These are phyloP conservation scores for Galerucella nymphaeae DNA, from an alignment of 2,888 invertebrate species.

Conservation along the genomic window DNA sequence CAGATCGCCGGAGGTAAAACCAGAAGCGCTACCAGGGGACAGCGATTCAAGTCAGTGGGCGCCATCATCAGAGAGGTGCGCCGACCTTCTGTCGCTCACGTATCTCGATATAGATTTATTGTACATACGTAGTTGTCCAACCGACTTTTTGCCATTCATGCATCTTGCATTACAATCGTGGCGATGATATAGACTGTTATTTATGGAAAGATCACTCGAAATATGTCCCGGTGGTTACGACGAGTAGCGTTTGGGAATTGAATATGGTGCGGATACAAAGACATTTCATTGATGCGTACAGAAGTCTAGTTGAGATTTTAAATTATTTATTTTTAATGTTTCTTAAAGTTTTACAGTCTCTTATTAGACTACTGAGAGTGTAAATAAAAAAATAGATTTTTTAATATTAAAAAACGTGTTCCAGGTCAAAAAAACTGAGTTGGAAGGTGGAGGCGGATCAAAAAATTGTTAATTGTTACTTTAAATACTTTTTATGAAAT, in stretches of 20 bases:
- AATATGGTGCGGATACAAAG: not conserved
- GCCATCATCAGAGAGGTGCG: constrained; percentile 56
- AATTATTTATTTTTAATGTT: too few species aligned
- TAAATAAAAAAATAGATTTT: too few species aligned
- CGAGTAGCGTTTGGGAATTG: not conserved
- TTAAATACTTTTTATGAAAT: too few species aligned
- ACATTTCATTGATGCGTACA: constrained; percentile 14
- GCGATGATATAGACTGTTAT: constrained; percentile 38
- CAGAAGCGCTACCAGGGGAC: constrained; percentile 47
- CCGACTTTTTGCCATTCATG: constrained; percentile 41
- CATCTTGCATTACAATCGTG: constrained; percentile 47
- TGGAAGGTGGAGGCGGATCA: too few species aligned
- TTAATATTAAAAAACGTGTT: too few species aligned
- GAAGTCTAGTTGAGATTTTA: not conserved
- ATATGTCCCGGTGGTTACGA: constrained; percentile 16
- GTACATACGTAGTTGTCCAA: constrained; percentile 47
- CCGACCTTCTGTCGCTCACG: constrained; percentile 58
- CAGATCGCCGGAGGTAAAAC: constrained; percentile 38
- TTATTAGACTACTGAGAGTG: too few species aligned
- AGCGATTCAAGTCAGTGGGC: constrained; percentile 52
- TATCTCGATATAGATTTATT: constrained; percentile 54
- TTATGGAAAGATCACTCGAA: constrained; percentile 32
- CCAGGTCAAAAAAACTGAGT: too few species aligned
- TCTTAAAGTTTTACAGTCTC: too few species aligned
- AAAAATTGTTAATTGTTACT: too few species aligned